phyloP scores from a whole-genome alignment of 2,888 invertebrate species.

The Chalcosyrphus nemorum region DNA sequence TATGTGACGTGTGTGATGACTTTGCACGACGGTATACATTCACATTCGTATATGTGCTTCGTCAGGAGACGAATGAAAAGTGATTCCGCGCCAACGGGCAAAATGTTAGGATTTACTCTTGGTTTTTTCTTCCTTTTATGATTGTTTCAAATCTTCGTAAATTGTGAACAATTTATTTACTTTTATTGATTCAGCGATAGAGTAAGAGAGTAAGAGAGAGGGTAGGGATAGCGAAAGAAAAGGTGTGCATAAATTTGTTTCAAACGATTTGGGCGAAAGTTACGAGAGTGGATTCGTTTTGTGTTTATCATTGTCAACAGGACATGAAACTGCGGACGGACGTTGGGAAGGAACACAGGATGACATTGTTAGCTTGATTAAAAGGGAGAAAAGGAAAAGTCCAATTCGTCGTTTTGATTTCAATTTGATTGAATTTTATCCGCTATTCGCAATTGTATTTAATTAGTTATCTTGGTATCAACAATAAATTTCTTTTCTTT shows the following conservation, averaged over 20 bases:
- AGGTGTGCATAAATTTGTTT: slow-evolving; percentile 66
- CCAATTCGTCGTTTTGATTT: slow-evolving; percentile 52
- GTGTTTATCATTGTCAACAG: slow-evolving; percentile 30
- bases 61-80: slow-evolving; percentile 64
- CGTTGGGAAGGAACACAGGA: not conserved
- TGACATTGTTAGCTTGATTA: slow-evolving; percentile 57
- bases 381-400: slow-evolving; percentile 29
- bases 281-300: slow-evolving; percentile 13
- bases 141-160: slow-evolving; percentile 66
- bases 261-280: slow-evolving; percentile 47
- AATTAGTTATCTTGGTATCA: slow-evolving; percentile 40
- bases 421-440: slow-evolving; percentile 45
- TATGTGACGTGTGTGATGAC: slow-evolving; percentile 64
- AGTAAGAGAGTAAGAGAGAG: not conserved
- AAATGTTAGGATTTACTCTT: slow-evolving; percentile 32
- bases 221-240: not conserved
- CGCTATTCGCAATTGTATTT: slow-evolving; percentile 34
- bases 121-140: slow-evolving; percentile 36
- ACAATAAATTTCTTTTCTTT: slow-evolving; percentile 13
- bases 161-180: slow-evolving; percentile 69
- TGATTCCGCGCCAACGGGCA: slow-evolving; percentile 53
- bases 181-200: slow-evolving; percentile 64
- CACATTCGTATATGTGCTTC: slow-evolving; percentile 9
- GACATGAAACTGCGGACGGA: no score
- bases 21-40: slow-evolving; percentile 24